Base-by-base conservation (phyloP, 2,888 invertebrate genomes). In the Spatulosminthurus flaviceps region DNA sequence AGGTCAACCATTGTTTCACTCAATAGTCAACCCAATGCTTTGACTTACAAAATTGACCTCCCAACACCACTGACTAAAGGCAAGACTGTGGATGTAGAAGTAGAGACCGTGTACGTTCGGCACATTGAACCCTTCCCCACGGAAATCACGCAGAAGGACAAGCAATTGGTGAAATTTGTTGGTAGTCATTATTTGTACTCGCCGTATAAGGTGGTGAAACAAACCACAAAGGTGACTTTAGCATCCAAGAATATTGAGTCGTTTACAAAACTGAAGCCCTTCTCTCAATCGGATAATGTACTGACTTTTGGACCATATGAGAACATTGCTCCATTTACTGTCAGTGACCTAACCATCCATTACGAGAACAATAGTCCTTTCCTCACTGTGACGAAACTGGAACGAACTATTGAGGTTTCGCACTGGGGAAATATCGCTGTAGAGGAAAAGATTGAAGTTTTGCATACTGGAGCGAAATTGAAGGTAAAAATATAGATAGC, bases 341-440 rank as follows among this genome's bases (percentile, higher is more conserved):
- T 69, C 24, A 83, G 82, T 69, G 85, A 83, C 19, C 76, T 82
- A 34, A 29, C 75, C 0, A 79, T 82, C 26, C 99, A 99, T 88
- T 98, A 93, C 87, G 98, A 98, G 88, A 99, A 98, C 88, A 97
- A 97, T 87, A 91, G 94, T 61, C 97, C 98, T 41, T 99, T 99
- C 88, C 89, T 99, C 83, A 95, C 95, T n/a, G 95, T 98, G 0
- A 94, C 94, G 0, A 91, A 91, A 69, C 88, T 99, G 84, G 94
- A 95, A 85, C 91, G 99, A 72, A 89, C 92, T 0, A 94, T 99
- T 86, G 98, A 99, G 89, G 92, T 99, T 1, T 99, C 98, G 0
- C 98, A 99, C 88, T 99, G 99, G 99, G 98, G 98, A 11, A 98
- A 98, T 87, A 95, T 99, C 86, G 98, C 98, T 26, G 91, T 99